Evolutionary conservation across 1,140 invertebrate genomes (phyloP), one percentile per base, ranked within the genome.

Genomic region (Orchesella cincta): DNA sequence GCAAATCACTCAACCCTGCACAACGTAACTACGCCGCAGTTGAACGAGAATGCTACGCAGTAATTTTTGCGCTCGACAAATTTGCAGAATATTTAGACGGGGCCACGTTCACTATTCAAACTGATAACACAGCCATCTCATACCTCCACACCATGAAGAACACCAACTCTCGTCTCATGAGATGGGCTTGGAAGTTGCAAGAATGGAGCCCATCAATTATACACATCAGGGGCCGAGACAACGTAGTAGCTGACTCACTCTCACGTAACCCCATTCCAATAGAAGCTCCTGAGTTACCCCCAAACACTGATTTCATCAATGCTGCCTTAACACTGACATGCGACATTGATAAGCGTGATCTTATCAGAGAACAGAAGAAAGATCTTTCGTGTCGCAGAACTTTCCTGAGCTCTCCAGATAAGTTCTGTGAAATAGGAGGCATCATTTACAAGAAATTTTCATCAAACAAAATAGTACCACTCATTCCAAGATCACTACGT

Each of bases 41-140:
- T n/a, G 86, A 89, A 51, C 85, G 85, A 76, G 87, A 89, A 81
- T 84, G 83, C 29, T 76, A 87, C 5, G 82, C 83, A 0, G 81
- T 89, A 0, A 76, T 88, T 0, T 87, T 80, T 78, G 85, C 83
- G 1, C 83, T 88, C 0, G 84, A 85, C 74, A 86, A 85, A 77
- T 88, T 88, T 28, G n/a, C 71, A 1, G 23, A 77, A 5, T 79
- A 71, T 34, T 16, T 79, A 1, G 57, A 73, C 67, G 75, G 75
- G 16, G 33, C 62, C 31, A 36, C 52, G 1, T 79, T 79, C 23
- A 57, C 51, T 0, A 36, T 79, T 0, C 35, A 71, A 46, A 75
- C 51, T 0, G 78, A 79, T 33, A 35, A 79, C 35, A 33, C 31
- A 12, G 64, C 77, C 33, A 23, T 81, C 8, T 1, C 31, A 26